Base-by-base conservation (phyloP, 2,797 vertebrate genomes). In the Nannoperca australis region DNA sequence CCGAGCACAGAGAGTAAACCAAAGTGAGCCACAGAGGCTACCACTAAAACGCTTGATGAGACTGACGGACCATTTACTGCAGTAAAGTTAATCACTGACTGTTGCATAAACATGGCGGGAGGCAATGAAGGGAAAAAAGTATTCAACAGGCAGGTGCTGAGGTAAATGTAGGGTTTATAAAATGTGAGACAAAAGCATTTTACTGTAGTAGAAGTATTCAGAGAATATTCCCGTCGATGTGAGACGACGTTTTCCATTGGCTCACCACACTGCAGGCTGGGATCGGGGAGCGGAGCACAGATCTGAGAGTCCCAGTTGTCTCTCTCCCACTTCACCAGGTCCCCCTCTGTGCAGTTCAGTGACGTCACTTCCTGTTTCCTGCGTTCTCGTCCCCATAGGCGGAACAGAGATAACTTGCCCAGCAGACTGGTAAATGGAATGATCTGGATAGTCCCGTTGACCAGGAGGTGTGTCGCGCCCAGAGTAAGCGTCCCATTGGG, bases 251-350 rank as follows among this genome's bases (percentile, higher is more conserved):
- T 51, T 34, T 32, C 5, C 4, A 2, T 47, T 1, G 0, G 11
- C 94, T 94, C 89, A 96, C 96, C 92, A 59, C 96, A 96, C 13
- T 63, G 8, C 27, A 95, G 88, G 11, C 47, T 84, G 34, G 14
- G 0, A 12, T 95, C 93, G 2, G 2, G 0, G 0, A 55, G 1
- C 0, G 88, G 63, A 0, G 32, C 1, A 24, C 85, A 94, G 24
- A 7, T 11, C 3, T 5, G 4, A 20, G 68, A 88, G 27, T 90
- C 79, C 95, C 95, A 96, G 78, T 88, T 45, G 36, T 76, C 40
- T 12, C 27, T 18, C 30, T 87, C 84, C 96, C 96, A 96, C 47
- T 70, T 92, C 70, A 96, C 82, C 65, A 95, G 12, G 38, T 94
- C 90, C 0, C 96, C 96, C 44, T 95, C 94, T 0, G 83, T 76